These are phyloP conservation scores for Chaitophorus viminalis DNA, from an alignment of 2,888 invertebrate genomes.

Conservation along the genomic window DNA sequence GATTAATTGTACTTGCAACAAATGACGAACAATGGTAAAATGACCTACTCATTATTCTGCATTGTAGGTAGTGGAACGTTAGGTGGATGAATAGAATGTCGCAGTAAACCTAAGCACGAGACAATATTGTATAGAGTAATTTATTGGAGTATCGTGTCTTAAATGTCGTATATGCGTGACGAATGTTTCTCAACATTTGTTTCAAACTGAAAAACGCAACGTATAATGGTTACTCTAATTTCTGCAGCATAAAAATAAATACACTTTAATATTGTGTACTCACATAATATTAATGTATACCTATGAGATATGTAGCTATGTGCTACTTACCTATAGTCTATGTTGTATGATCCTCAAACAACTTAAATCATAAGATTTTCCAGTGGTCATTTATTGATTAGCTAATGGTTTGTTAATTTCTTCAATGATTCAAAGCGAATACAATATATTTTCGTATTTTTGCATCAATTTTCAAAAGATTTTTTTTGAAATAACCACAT, in stretches of 20 bases:
- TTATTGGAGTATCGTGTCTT: conserved; percentile 52
- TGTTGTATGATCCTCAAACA: too few relatives aligned
- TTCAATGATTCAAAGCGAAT: too few relatives aligned
- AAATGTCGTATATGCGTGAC: conserved; percentile 47
- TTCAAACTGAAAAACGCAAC: neutral
- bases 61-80: conserved; percentile 25
- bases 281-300: too few relatives aligned
- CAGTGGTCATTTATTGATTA: too few relatives aligned
- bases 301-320: too few relatives aligned
- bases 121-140: conserved; percentile 45
- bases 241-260: neutral
- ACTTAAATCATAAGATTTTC: too few relatives aligned
- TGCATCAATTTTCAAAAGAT: too few relatives aligned
- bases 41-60: neutral
- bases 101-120: conserved; percentile 1
- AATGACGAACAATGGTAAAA: neutral
- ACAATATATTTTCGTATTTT: too few relatives aligned
- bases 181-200: conserved; percentile 45
- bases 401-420: too few relatives aligned
- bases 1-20: neutral
- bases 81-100: conserved; percentile 29
- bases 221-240: neutral
- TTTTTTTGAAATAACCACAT: too few relatives aligned
- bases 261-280: too few relatives aligned
- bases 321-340: too few relatives aligned